Evolutionary conservation across 2,797 vertebrate species (phyloP).

Genomic region (Gorsachius magnificus): DNA sequence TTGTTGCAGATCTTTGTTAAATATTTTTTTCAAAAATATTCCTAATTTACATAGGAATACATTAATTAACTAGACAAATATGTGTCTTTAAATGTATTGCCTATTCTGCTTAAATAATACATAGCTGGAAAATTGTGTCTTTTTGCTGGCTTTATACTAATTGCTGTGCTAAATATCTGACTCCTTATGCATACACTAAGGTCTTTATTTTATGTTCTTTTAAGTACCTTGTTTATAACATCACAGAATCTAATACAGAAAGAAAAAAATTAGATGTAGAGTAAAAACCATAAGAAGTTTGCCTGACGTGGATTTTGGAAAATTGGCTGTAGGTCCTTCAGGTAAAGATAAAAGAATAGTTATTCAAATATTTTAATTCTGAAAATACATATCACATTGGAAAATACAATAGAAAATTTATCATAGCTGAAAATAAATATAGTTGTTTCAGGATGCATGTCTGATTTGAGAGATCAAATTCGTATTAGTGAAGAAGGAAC

Average conservation of each 20-base stretch:
- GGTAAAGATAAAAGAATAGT: neutral
- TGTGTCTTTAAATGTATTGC: neutral
- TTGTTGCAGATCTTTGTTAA: neutral
- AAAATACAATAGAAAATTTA: neutral
- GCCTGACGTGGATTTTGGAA: neutral
- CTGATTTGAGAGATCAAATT: neutral
- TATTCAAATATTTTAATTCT: neutral
- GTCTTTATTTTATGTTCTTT: neutral
- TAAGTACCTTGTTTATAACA: neutral
- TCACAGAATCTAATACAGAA: neutral
- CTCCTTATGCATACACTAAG: neutral
- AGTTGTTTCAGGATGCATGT: neutral
- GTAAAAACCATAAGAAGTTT: neutral
- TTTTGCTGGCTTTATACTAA: neutral
- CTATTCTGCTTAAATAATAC: neutral
- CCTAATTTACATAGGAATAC: neutral
- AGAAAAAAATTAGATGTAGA: neutral
- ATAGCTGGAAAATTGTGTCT: neutral
- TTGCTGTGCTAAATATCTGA: neutral
- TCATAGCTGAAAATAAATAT: neutral
- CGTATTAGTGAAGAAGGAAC: neutral
- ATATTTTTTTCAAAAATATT: neutral
- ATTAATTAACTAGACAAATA: neutral
- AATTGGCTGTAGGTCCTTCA: neutral
- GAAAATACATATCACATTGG: neutral